A percentile compares a stretch with the other conserved stretches of the same genome.
Evolutionary conservation across 2,113 vertebrate species (phyloP).

Genomic region (Ochotona princeps): DNA sequence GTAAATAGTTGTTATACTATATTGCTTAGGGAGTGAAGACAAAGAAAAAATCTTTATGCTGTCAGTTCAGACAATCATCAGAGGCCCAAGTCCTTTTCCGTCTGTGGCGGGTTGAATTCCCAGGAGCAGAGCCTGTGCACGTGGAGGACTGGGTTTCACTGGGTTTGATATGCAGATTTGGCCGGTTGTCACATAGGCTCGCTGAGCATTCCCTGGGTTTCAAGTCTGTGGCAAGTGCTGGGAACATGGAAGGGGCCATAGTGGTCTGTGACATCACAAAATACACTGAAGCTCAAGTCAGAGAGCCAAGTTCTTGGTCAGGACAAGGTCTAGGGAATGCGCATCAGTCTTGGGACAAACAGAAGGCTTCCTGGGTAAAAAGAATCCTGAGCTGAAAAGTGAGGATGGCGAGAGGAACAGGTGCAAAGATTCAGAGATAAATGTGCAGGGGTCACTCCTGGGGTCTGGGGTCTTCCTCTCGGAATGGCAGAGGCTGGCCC

Average conservation of each 20-base stretch:
- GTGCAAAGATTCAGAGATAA: not conserved
- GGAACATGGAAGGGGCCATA: not conserved
- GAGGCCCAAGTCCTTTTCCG: not conserved
- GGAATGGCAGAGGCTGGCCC: not conserved
- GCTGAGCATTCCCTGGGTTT: not conserved
- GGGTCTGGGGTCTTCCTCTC: not conserved
- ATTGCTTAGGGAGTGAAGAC: not conserved
- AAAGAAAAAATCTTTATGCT: not conserved
- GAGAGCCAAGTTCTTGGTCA: not conserved
- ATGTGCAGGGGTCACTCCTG: fast-evolving
- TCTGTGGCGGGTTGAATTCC: not conserved
- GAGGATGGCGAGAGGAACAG: not conserved
- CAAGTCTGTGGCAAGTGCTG: not conserved
- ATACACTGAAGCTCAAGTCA: not conserved
- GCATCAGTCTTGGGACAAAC: not conserved
- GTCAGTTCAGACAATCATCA: too few relatives aligned
- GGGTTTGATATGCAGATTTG: not conserved
- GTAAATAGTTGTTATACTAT: not conserved
- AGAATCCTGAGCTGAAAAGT: not conserved
- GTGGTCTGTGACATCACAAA: too few relatives aligned
- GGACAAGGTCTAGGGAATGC: not conserved
- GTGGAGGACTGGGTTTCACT: not conserved
- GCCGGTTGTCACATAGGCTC: not conserved
- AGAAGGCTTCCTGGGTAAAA: not conserved
- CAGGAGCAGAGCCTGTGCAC: not conserved